Conservation (phyloP, 2,113 vertebrate genomes). For the Microcebus lehilahytsara region DNA sequence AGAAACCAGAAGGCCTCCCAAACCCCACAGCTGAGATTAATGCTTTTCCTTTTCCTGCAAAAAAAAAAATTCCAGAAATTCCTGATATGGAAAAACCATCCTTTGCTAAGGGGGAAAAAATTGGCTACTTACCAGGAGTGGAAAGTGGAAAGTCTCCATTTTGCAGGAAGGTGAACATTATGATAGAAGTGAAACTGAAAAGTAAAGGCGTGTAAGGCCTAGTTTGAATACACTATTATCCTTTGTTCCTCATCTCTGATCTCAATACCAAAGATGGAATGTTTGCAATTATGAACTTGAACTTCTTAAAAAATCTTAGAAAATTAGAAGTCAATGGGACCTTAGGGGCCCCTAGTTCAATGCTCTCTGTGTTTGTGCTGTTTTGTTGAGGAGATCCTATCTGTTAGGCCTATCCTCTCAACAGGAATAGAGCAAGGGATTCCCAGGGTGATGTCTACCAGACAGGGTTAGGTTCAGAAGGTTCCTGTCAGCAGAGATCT, state of each 20-base stretch:
- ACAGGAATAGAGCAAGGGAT: not conserved
- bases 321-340: not conserved
- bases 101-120: not conserved
- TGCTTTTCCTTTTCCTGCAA: conserved; percentile 47
- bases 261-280: not conserved
- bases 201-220: not conserved
- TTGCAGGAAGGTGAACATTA: not conserved
- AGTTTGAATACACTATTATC: not conserved
- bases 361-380: not conserved
- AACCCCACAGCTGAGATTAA: not conserved
- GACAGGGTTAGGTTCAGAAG: not conserved
- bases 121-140: not conserved
- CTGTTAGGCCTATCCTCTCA: not conserved
- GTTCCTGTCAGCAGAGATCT: not conserved
- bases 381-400: not conserved
- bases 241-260: not conserved
- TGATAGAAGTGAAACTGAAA: not conserved
- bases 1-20: conserved; percentile 34
- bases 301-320: not conserved
- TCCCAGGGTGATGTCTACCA: not conserved
- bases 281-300: not conserved
- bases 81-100: conserved; percentile 37
- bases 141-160: conserved; percentile 9
- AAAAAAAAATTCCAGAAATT: conserved; percentile 13
- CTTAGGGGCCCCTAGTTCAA: not conserved